Conservation (phyloP, 2,113 vertebrate genomes). For the Lophochroa leadbeateri region DNA sequence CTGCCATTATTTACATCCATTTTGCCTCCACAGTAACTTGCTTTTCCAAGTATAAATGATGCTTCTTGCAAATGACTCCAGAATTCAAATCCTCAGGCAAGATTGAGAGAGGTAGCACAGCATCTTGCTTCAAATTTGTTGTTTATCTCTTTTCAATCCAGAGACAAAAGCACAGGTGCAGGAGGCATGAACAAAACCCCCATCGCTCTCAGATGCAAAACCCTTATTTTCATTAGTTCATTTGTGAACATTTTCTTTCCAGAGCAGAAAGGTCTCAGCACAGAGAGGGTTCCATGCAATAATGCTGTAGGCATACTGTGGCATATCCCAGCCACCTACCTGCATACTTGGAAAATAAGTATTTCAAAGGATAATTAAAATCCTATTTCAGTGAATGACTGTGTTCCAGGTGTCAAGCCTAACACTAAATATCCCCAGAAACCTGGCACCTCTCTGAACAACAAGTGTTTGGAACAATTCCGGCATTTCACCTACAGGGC, state of each 20-base stretch:
- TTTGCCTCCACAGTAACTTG: not conserved
- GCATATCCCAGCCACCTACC: not conserved
- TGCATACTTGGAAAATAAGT: not conserved
- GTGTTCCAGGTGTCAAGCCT: not conserved
- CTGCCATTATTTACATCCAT: constrained; percentile 16
- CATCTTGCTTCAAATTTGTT: not conserved
- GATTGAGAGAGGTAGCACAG: not conserved
- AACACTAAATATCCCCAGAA: not conserved
- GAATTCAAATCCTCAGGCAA: constrained; percentile 21
- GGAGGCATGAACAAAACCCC: not conserved
- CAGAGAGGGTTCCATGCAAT: not conserved
- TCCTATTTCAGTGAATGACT: not conserved
- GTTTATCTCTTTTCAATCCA: not conserved
- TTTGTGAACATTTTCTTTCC: not conserved
- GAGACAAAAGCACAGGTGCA: constrained; percentile 14
- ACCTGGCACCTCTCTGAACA: not conserved
- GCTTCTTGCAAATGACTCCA: not conserved
- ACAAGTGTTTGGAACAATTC: not conserved
- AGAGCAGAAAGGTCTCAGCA: not conserved
- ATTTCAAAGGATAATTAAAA: not conserved
- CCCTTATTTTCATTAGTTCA: not conserved
- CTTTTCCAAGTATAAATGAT: not conserved
- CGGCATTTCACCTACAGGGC: not conserved
- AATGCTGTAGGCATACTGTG: not conserved
- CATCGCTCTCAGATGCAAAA: not conserved